Evolutionary conservation across 2,113 vertebrate genomes (phyloP).

Genomic region (Zosterops lateralis): DNA sequence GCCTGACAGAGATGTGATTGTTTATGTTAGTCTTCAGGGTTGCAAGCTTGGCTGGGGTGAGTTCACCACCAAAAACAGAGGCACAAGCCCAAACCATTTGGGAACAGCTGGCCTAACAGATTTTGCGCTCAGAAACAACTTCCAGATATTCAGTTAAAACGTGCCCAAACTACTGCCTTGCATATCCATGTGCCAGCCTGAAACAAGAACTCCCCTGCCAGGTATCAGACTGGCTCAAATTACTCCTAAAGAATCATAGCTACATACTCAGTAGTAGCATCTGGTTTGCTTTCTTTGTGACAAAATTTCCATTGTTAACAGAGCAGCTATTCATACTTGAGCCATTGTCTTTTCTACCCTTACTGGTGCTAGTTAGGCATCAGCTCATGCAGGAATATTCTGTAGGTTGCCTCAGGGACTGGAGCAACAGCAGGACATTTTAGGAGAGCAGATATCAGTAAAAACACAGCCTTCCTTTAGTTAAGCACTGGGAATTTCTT

Average conservation of each 20-base stretch:
- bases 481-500: not conserved
- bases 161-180: not conserved
- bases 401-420: not conserved
- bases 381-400: not conserved
- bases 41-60: not conserved
- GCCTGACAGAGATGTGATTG: slow-evolving; percentile 48
- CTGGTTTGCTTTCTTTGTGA: not conserved
- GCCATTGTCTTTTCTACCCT: not conserved
- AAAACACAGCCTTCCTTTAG: not conserved
- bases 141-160: not conserved
- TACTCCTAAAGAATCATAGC: not conserved
- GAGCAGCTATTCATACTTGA: not conserved
- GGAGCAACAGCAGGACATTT: not conserved
- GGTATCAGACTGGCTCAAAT: not conserved
- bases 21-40: slow-evolving; percentile 38
- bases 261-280: not conserved
- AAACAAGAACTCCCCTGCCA: slow-evolving; percentile 17
- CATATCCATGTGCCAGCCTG: not conserved
- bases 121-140: not conserved
- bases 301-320: not conserved
- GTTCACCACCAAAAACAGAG: slow-evolving; percentile 28
- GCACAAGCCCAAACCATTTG: slow-evolving; percentile 43
- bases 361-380: not conserved
- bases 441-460: not conserved
- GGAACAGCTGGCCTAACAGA: slow-evolving; percentile 61